phyloP scores from a whole-genome alignment of 2,888 invertebrate species.

The Pseudeuparius sepicola region DNA sequence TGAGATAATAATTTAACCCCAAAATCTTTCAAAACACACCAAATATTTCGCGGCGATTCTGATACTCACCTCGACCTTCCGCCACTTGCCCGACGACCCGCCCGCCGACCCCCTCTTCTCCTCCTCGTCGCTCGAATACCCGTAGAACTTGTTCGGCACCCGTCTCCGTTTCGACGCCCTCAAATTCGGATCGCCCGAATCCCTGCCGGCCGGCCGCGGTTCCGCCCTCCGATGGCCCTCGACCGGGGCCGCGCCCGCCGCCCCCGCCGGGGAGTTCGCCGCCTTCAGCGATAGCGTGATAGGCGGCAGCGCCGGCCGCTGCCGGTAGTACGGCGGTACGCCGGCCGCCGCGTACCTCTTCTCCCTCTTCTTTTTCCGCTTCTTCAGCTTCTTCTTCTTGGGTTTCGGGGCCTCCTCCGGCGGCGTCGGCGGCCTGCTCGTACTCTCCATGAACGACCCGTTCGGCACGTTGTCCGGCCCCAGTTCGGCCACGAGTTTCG shows the following conservation, averaged over 20 bases:
- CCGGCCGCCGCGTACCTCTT: slow-evolving; percentile 16
- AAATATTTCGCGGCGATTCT: too few relatives aligned
- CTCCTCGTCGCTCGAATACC: slow-evolving; percentile 80
- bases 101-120: slow-evolving; percentile 40
- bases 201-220: slow-evolving; percentile 15
- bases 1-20: too few relatives aligned
- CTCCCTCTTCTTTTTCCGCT: slow-evolving; percentile 44
- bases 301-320: slow-evolving; percentile 30
- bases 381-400: slow-evolving; percentile 50
- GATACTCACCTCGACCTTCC: slow-evolving; percentile 51
- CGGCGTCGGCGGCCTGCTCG: slow-evolving; percentile 56
- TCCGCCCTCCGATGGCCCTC: slow-evolving; percentile 1
- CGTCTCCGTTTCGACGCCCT: slow-evolving; percentile 70
- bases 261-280: slow-evolving; percentile 29
- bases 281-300: slow-evolving; percentile 31
- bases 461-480: slow-evolving; percentile 43
- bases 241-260: slow-evolving; percentile 19
- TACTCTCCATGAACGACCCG: slow-evolving; percentile 45
- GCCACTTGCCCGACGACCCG: slow-evolving; percentile 61
- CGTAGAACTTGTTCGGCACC: slow-evolving; percentile 79
- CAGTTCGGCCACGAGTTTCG: slow-evolving; percentile 54
- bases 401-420: slow-evolving; percentile 41
- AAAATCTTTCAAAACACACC: too few relatives aligned
- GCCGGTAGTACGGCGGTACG: slow-evolving; percentile 31
- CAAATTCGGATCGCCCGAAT: slow-evolving; percentile 43